phyloP scores from a whole-genome alignment of 2,888 invertebrate species.

The Aethes cnicana region DNA sequence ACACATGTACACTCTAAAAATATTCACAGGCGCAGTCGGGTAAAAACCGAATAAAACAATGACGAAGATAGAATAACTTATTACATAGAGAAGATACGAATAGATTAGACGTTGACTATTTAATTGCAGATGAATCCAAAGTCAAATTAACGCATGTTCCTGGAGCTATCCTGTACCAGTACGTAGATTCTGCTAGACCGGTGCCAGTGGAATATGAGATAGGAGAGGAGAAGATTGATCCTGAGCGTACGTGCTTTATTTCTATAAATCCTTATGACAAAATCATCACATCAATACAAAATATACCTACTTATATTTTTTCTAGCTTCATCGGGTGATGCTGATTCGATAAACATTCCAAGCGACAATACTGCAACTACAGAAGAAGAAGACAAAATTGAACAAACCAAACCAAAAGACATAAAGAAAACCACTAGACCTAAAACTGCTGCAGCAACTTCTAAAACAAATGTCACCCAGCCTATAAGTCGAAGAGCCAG shows the following conservation, averaged over 20 bases:
- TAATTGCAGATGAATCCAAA: conserved; percentile 56
- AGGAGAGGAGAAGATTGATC: conserved; percentile 63
- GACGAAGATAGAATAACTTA: too few species aligned
- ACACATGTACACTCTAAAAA: too few species aligned
- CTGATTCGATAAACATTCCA: conserved; percentile 51
- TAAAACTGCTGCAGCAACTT: conserved; percentile 31
- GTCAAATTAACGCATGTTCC: conserved; percentile 63
- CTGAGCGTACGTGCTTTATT: conserved; percentile 45
- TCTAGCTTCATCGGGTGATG: conserved; percentile 59
- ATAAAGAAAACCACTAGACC: conserved; percentile 5
- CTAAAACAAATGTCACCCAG: conserved; percentile 3
- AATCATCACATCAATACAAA: background rate
- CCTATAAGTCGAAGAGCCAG: conserved; percentile 13
- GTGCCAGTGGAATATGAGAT: conserved; percentile 58
- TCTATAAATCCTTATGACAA: background rate
- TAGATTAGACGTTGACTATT: too few species aligned
- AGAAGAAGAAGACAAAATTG: conserved; percentile 36
- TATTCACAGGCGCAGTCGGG: too few species aligned
- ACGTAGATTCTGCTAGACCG: conserved; percentile 49
- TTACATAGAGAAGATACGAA: too few species aligned
- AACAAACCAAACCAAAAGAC: conserved; percentile 4
- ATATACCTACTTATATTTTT: conserved; percentile 12
- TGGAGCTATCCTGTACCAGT: conserved; percentile 59
- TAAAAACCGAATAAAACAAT: too few species aligned
- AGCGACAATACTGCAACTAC: conserved; percentile 47